Percentiles rank a stretch among this genome's conserved stretches.
Evolutionary conservation across 2,797 vertebrate species (phyloP).

Genomic region (Manis pentadactyla): DNA sequence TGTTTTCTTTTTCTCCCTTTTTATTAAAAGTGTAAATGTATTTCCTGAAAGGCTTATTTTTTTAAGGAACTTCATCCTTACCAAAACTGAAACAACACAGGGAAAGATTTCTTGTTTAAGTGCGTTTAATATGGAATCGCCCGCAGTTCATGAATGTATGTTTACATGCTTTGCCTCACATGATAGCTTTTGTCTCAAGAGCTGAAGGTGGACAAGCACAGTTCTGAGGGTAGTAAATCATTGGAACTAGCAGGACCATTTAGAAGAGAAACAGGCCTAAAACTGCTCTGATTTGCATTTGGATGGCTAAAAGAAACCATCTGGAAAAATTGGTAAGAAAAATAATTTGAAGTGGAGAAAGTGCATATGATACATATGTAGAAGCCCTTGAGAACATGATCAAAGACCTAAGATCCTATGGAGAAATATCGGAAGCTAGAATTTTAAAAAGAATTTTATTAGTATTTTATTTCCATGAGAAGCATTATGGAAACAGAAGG

Average conservation of each 20-base stretch:
- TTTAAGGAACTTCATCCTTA: neutral
- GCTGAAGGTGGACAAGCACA: neutral
- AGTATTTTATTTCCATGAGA: neutral
- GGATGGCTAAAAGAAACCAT: neutral
- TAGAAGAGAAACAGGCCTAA: neutral
- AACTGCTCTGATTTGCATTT: neutral
- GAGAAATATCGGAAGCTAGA: neutral
- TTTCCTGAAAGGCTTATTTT: neutral
- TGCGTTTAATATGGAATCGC: neutral
- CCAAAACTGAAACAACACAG: neutral
- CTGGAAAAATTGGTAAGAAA: neutral
- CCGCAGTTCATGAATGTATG: neutral
- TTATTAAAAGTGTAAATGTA: neutral
- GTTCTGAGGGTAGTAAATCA: neutral
- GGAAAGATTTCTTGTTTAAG: neutral
- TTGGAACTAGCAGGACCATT: neutral
- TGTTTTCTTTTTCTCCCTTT: neutral
- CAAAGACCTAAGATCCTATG: neutral
- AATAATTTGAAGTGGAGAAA: neutral
- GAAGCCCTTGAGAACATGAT: neutral
- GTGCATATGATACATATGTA: neutral
- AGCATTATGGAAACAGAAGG: neutral
- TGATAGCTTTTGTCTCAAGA: rapidly evolving
- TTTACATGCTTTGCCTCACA: neutral
- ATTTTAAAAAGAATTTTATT: neutral